Percentiles rank a stretch among this genome's conserved stretches.
These are phyloP conservation scores for Cybosia mesomella DNA, from an alignment of 2,888 invertebrate genomes.

Conservation along the genomic window DNA sequence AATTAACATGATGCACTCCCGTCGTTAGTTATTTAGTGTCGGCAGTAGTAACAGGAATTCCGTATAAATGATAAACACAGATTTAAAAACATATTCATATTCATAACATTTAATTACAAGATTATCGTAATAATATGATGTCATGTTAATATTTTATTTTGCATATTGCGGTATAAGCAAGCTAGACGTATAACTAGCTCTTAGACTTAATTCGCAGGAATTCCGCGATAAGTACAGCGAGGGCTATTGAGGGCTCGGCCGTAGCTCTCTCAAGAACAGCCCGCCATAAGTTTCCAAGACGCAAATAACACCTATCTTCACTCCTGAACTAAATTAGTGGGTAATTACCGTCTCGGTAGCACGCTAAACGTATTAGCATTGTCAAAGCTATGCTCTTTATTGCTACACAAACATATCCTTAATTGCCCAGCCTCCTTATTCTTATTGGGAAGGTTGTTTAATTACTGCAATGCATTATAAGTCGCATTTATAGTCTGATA, in stretches of 20 bases:
- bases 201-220: slow-evolving; percentile 4
- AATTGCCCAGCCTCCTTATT: slow-evolving; percentile 22
- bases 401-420: slow-evolving; percentile 43
- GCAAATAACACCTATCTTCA: slow-evolving; percentile 53
- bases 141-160: background rate
- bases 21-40: background rate
- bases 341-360: slow-evolving; percentile 59
- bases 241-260: slow-evolving; percentile 35
- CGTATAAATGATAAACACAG: background rate
- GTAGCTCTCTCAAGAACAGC: slow-evolving; percentile 48
- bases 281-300: slow-evolving; percentile 49
- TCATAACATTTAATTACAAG: background rate
- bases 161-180: background rate
- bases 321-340: slow-evolving; percentile 66
- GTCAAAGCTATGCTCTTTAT: slow-evolving; percentile 48
- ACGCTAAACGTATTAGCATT: slow-evolving; percentile 45
- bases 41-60: background rate
- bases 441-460: slow-evolving; percentile 2
- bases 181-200: background rate
- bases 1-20: no score
- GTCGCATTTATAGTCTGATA: background rate
- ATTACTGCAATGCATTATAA: slow-evolving; percentile 5
- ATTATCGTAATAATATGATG: background rate
- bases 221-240: background rate
- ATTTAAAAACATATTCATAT: background rate